Conservation (phyloP, 2,888 invertebrate genomes). For the Synanthedon vespiformis region DNA sequence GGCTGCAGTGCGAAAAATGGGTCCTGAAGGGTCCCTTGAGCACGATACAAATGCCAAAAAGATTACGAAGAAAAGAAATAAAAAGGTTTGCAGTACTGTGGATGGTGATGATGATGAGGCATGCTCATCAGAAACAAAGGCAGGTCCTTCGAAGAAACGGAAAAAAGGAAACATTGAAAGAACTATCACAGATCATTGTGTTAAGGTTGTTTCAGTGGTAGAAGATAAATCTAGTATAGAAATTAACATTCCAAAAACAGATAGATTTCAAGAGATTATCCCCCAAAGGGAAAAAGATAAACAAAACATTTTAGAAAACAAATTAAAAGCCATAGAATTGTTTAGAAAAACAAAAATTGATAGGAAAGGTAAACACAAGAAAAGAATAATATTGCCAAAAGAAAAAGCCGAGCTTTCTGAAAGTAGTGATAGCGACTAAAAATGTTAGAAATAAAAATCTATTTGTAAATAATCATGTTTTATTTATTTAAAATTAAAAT, state of each 20-base stretch:
- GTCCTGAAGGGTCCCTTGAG: slow-evolving; percentile 24
- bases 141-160: slow-evolving; percentile 29
- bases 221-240: slow-evolving; percentile 29
- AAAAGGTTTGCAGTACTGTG: slow-evolving; percentile 13
- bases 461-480: slow-evolving; percentile 41
- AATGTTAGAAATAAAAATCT: slow-evolving; percentile 22
- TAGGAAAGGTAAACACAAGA: slow-evolving; percentile 57
- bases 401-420: slow-evolving; percentile 77
- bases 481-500: slow-evolving; percentile 56
- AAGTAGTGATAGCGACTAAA: slow-evolving; percentile 70
- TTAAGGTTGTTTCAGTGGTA: slow-evolving; percentile 32
- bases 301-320: slow-evolving; percentile 73
- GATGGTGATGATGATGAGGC: slow-evolving; percentile 10
- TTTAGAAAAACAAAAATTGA: slow-evolving; percentile 76
- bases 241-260: slow-evolving; percentile 44
- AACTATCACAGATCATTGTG: slow-evolving; percentile 26
- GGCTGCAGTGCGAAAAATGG: slow-evolving; percentile 79
- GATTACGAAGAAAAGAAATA: slow-evolving; percentile 11
- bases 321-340: slow-evolving; percentile 80
- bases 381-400: slow-evolving; percentile 58
- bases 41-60: slow-evolving; percentile 1
- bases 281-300: slow-evolving; percentile 80
- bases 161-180: slow-evolving; percentile 19
- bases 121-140: slow-evolving; percentile 12
- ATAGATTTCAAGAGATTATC: slow-evolving; percentile 71